Evolutionary conservation across 2,113 vertebrate species (phyloP).

Genomic region (Pangasianodon gigas): DNA sequence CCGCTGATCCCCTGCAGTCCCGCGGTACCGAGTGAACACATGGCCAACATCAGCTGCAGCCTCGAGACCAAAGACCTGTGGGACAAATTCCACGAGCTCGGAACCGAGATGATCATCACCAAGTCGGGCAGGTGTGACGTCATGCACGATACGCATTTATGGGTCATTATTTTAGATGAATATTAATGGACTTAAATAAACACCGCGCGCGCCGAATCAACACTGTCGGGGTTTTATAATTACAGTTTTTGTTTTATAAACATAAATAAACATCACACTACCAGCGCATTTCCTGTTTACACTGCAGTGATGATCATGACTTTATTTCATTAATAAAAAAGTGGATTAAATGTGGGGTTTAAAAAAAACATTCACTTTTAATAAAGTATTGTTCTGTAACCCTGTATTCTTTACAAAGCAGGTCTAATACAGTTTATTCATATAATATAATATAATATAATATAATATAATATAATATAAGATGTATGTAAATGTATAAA

Average conservation of each 20-base stretch:
- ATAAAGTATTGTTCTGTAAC: background rate
- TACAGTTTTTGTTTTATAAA: no score
- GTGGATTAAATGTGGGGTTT: background rate
- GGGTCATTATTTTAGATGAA: background rate
- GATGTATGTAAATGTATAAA: background rate
- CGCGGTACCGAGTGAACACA: slow-evolving; percentile 91
- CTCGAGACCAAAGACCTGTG: slow-evolving; percentile 98
- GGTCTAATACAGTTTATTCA: background rate
- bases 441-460: no score
- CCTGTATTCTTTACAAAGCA: background rate
- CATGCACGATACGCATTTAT: background rate
- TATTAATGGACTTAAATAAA: background rate
- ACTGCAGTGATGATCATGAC: background rate
- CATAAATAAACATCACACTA: background rate
- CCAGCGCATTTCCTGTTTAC: background rate
- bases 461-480: background rate
- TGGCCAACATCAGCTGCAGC: slow-evolving; percentile 96
- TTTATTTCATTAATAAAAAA: background rate
- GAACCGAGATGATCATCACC: slow-evolving; percentile 99
- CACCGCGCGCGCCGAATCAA: background rate
- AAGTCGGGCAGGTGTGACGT: slow-evolving; percentile 90
- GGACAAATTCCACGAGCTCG: slow-evolving; percentile 98
- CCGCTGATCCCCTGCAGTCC: slow-evolving; percentile 94
- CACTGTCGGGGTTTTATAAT: background rate
- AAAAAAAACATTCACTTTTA: background rate